These are phyloP conservation scores for Rhyzopertha dominica DNA, from an alignment of 1,140 invertebrate genomes.

Conservation along the genomic window DNA sequence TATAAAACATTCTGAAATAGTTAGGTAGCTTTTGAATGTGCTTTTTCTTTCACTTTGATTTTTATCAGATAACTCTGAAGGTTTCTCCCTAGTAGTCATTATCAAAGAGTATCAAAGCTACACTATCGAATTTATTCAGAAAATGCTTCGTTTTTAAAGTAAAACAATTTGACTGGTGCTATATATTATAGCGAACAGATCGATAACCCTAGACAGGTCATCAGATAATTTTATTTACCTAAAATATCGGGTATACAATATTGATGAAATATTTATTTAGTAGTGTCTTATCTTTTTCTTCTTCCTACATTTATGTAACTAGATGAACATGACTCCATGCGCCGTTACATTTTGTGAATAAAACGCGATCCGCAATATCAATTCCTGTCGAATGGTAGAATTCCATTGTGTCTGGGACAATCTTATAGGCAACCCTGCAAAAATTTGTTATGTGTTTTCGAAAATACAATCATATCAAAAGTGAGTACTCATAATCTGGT, in stretches of 20 bases:
- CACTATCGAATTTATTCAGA: too few species aligned
- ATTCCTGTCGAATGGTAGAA: slow-evolving; percentile 41
- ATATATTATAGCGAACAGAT: neutral
- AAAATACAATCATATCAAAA: slow-evolving; percentile 6
- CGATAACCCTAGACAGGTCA: neutral
- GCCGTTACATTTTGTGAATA: slow-evolving; percentile 23
- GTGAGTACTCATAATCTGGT: slow-evolving; percentile 20
- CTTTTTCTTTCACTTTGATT: too few species aligned
- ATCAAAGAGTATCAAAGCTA: too few species aligned
- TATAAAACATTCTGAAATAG: too few species aligned
- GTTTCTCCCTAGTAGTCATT: too few species aligned
- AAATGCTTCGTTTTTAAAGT: too few species aligned
- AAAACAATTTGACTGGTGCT: too few species aligned
- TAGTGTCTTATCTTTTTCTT: neutral
- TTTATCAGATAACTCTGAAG: too few species aligned
- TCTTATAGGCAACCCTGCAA: slow-evolving; percentile 44
- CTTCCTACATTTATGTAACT: slow-evolving; percentile 24
- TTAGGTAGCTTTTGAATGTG: too few species aligned
- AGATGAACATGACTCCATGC: slow-evolving; percentile 31
- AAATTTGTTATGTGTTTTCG: slow-evolving; percentile 9
- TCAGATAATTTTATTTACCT: slow-evolving; percentile 6
- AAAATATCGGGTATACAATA: slow-evolving; percentile 3
- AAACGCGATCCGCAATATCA: slow-evolving; percentile 41
- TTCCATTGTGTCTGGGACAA: slow-evolving; percentile 42
- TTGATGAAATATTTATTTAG: neutral